A percentile compares a stretch with the other conserved stretches of the same genome.
Conservation (phyloP, 2,888 invertebrate species). For the Cantharis lateralis region DNA sequence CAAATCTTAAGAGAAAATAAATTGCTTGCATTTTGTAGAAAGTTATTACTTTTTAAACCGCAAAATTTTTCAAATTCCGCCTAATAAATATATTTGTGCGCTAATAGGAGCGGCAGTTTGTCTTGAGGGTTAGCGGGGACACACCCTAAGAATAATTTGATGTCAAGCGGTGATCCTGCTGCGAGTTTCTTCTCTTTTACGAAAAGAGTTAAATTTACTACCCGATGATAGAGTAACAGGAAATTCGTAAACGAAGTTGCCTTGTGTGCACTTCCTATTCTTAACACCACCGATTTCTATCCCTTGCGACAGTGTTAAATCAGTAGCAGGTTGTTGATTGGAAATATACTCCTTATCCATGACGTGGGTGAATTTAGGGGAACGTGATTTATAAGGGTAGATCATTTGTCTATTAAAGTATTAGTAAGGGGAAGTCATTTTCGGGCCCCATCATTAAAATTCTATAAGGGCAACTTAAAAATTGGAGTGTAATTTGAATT, state of each 20-base stretch:
- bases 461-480: neutral
- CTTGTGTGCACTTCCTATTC: slow-evolving; percentile 23
- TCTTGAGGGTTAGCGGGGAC: slow-evolving; percentile 7
- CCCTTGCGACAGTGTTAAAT: slow-evolving; percentile 21
- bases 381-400: slow-evolving; percentile 22
- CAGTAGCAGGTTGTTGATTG: slow-evolving; percentile 21
- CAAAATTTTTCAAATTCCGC: neutral
- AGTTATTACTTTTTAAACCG: slow-evolving; percentile 4
- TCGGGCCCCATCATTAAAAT: neutral
- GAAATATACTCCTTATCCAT: slow-evolving; percentile 23
- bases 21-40: neutral
- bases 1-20: neutral
- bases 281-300: slow-evolving; percentile 20
- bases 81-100: slow-evolving; percentile 19
- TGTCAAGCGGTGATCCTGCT: slow-evolving; percentile 32
- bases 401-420: slow-evolving; percentile 18
- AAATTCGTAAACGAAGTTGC: slow-evolving; percentile 25
- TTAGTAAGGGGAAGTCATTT: neutral
- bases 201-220: slow-evolving; percentile 17
- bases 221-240: neutral
- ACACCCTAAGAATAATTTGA: slow-evolving; percentile 11
- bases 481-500: neutral
- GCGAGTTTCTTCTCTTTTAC: slow-evolving; percentile 26
- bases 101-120: slow-evolving; percentile 21
- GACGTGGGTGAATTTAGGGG: slow-evolving; percentile 12